Conservation (phyloP, 2,797 vertebrate species). For the Siniperca scherzeri region DNA sequence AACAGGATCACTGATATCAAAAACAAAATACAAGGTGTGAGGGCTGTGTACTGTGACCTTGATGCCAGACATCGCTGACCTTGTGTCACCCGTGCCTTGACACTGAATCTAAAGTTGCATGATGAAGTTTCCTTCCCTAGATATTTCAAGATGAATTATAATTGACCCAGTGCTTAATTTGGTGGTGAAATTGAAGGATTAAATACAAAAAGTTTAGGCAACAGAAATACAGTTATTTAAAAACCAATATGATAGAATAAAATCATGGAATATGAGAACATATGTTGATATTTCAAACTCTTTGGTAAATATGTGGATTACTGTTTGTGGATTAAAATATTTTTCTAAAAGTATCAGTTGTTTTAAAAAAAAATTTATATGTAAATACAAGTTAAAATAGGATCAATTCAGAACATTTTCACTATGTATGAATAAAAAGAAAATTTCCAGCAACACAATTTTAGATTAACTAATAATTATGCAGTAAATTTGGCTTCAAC, state of each 20-base stretch:
- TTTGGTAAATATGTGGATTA: neutral
- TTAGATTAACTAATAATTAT: neutral
- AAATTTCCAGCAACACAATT: neutral
- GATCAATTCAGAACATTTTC: neutral
- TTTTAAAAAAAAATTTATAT: neutral
- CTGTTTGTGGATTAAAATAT: neutral
- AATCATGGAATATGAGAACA: neutral
- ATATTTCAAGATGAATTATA: neutral
- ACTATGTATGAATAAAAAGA: too few species aligned
- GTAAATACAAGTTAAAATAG: neutral
- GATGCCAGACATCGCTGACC: constrained; percentile 24
- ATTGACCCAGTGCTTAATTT: neutral
- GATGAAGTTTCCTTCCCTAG: constrained; percentile 4
- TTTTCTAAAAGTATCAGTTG: neutral
- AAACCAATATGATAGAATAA: neutral
- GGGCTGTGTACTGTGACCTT: constrained; percentile 36
- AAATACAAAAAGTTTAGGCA: neutral
- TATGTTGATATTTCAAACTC: neutral
- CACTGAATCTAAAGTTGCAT: neutral
- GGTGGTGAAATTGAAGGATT: constrained; percentile 12
- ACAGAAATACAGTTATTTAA: neutral
- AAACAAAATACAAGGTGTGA: constrained; percentile 44
- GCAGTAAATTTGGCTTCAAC: too few species aligned
- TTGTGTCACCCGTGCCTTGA: neutral
- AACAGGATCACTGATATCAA: constrained; percentile 38